phyloP scores from a whole-genome alignment of 2,888 invertebrate genomes.

The Hirtodrosophila confusa region DNA sequence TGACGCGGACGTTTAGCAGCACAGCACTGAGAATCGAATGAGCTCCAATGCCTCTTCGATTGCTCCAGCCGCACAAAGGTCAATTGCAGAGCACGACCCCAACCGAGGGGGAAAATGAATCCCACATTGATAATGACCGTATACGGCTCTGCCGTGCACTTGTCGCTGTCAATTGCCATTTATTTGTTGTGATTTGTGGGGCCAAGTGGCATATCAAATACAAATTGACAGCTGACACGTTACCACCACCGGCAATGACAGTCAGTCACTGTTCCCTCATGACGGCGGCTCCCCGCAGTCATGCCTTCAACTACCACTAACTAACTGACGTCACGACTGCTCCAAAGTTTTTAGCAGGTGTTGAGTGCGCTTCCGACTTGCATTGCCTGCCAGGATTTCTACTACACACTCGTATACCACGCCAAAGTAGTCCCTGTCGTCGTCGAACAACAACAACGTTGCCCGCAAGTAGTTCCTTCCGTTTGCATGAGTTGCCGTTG shows the following conservation, averaged over 20 bases:
- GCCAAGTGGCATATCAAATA: conserved; percentile 56
- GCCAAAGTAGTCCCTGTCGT: conserved; percentile 40
- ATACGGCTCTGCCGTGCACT: conserved; percentile 45
- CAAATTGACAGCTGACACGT: conserved; percentile 76
- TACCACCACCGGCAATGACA: conserved; percentile 36
- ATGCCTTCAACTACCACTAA: conserved; percentile 12
- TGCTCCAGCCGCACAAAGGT: conserved; percentile 42
- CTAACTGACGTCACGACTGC: conserved; percentile 43
- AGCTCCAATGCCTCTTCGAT: conserved; percentile 17
- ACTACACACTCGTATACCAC: conserved; percentile 5
- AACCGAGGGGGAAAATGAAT: background rate
- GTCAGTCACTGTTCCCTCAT: background rate
- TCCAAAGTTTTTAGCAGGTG: conserved; percentile 60
- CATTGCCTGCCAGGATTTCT: conserved; percentile 52
- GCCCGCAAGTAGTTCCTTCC: conserved; percentile 77
- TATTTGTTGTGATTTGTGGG: conserved; percentile 70
- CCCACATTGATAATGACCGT: conserved; percentile 1
- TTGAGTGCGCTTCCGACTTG: conserved; percentile 70
- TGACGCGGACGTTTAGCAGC: conserved; percentile 71
- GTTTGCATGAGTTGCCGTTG: conserved; percentile 63
- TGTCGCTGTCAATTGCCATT: conserved; percentile 76
- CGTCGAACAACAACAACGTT: conserved; percentile 61
- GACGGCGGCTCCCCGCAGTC: background rate
- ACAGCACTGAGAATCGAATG: conserved; percentile 29
- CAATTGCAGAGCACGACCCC: conserved; percentile 58